phyloP scores from a whole-genome alignment of 1,140 invertebrate species.

The Akabosia matsudoensis region DNA sequence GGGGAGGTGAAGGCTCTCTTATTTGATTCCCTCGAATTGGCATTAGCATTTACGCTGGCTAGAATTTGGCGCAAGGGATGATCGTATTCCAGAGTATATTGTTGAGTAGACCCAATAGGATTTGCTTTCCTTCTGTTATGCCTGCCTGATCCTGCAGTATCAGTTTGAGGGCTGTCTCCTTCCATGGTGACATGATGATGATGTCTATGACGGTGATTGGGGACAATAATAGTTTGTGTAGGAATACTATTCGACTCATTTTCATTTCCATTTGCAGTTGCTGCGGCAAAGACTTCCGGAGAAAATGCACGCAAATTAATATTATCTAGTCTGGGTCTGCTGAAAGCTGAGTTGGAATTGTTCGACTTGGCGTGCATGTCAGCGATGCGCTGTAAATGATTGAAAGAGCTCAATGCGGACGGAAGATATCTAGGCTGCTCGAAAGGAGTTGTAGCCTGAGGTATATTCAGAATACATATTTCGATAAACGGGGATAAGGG shows the following conservation, averaged over 20 bases:
- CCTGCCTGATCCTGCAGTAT: not conserved
- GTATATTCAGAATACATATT: slow-evolving; percentile 18
- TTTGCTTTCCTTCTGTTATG: not conserved
- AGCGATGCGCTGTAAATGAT: slow-evolving; percentile 1
- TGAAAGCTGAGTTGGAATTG: not conserved
- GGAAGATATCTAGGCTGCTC: slow-evolving; percentile 1
- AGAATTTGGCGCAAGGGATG: slow-evolving; percentile 44
- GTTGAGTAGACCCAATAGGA: not conserved
- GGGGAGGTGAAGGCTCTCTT: not conserved
- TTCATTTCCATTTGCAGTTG: not conserved
- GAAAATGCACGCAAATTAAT: not conserved
- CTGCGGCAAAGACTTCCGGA: not conserved
- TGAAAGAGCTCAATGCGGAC: not conserved
- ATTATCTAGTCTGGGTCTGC: not conserved
- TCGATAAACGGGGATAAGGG: slow-evolving; percentile 1
- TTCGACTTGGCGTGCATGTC: slow-evolving; percentile 2
- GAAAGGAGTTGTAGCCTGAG: not conserved
- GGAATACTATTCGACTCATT: not conserved
- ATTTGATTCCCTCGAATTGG: slow-evolving; percentile 27
- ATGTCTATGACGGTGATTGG: slow-evolving; percentile 37
- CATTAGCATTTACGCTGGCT: slow-evolving; percentile 29
- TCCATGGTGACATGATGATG: slow-evolving; percentile 22
- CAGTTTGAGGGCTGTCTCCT: slow-evolving; percentile 9
- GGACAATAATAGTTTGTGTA: not conserved
- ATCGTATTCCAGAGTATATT: slow-evolving; percentile 36